These are phyloP conservation scores for Coreoperca whiteheadi DNA, from an alignment of 2,113 vertebrate genomes.

Conservation along the genomic window DNA sequence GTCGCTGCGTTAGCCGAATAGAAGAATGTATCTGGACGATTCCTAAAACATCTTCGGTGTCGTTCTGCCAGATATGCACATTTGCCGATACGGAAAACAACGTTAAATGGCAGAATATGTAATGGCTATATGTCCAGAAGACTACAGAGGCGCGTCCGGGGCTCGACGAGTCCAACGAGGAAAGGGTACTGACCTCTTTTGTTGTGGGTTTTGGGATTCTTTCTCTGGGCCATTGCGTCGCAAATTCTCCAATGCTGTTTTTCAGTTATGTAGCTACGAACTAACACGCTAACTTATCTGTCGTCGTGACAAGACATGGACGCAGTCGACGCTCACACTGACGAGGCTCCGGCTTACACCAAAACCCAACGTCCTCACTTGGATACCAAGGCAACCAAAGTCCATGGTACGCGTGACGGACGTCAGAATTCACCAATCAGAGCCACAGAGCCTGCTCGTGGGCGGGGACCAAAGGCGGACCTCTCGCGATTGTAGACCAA, in stretches of 20 bases:
- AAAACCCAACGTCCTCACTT: conserved; percentile 52
- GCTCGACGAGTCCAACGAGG: too few species aligned
- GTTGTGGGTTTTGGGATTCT: conserved; percentile 43
- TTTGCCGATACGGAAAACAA: rapidly evolving
- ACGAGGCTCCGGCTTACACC: neutral
- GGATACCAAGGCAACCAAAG: conserved; percentile 59
- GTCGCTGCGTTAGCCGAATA: neutral
- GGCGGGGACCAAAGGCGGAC: conserved; percentile 38
- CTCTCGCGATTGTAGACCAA: conserved; percentile 17
- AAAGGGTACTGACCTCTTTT: conserved; percentile 68
- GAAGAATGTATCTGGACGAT: rapidly evolving
- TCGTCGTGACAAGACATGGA: neutral
- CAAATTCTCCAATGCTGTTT: neutral
- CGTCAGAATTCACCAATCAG: conserved; percentile 13
- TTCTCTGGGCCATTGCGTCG: conserved; percentile 65
- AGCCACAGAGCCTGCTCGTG: rapidly evolving
- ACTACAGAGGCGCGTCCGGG: neutral
- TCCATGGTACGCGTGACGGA: conserved; percentile 60
- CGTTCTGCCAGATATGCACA: rapidly evolving
- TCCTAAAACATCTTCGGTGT: rapidly evolving
- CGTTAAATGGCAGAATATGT: neutral
- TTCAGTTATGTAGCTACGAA: too few species aligned
- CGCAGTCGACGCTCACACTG: neutral
- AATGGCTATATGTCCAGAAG: rapidly evolving
- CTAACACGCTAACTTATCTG: neutral